Base-by-base conservation (phyloP, 2,888 invertebrate genomes). In the Neria commutata region DNA sequence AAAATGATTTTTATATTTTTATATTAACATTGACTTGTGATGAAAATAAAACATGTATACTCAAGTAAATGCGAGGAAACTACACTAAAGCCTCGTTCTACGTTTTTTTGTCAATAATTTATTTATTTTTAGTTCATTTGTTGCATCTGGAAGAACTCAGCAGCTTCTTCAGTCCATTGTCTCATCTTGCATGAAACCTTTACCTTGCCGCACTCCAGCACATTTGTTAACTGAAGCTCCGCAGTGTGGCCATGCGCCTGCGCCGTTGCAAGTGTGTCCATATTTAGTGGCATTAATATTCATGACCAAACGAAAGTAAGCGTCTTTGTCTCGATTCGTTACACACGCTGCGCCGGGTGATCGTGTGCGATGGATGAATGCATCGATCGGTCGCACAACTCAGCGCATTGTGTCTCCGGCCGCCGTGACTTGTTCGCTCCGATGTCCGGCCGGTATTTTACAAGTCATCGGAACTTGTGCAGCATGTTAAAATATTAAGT, bases 231-330 rank as follows among this genome's bases (percentile, higher is more conserved):
- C 37, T 37, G 37, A 4, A 37, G 11, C 11, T 37, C 14, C 37
- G 37, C n/a, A 37, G 8, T n/a, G 6, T 8, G 8, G 4, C n/a
- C 4, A 14, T n/a, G 37, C 16, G n/a, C 6, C 37, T 11, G 4
- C n/a, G 4, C 37, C 6, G 10, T 37, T 37, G 37, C 16, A n/a
- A 14, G 3, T 37, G 21, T 21, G 19, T 19, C 14, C 42, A 42
- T 72, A 75, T 75, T 72, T 72, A 72, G 75, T 75, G 75, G 72
- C 75, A 74, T 72, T 72, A 72, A 72, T 72, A 72, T 72, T 72
- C 72, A 72, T 72, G 72, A 72, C 72, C 72, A 72, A 72, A 74
- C 72, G 72, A 72, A 72, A 72, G 72, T 72, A 75, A 72, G 75
- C 75, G 75, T 75, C 74, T 72, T 72, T 67, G 72, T 72, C 73